phyloP scores from a whole-genome alignment of 2,113 vertebrate genomes.

The Glaucomys volans region DNA sequence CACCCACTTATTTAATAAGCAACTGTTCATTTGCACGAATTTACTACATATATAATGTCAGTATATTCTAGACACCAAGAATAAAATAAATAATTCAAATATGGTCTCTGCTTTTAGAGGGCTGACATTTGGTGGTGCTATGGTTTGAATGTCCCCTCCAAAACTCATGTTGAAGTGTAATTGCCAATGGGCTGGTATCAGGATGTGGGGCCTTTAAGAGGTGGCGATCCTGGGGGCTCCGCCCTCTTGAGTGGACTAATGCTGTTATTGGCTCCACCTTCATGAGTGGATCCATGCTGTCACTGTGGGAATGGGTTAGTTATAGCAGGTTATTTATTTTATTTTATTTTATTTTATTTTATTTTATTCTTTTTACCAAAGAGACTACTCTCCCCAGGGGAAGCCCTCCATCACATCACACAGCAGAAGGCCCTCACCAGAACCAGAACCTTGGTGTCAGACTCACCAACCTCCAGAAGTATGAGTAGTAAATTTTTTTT shows the following conservation, averaged over 20 bases:
- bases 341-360: too few relatives aligned
- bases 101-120: not conserved
- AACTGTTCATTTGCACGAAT: not conserved
- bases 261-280: not conserved
- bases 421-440: not conserved
- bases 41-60: not conserved
- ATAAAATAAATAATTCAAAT: not conserved
- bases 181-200: too few relatives aligned
- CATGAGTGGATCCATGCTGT: not conserved
- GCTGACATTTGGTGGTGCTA: not conserved
- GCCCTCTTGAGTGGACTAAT: not conserved
- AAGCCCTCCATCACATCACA: not conserved
- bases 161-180: not conserved
- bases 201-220: not conserved
- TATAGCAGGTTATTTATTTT: not conserved
- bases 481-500: not conserved
- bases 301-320: not conserved
- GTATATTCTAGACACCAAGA: not conserved
- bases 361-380: not conserved
- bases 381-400: not conserved
- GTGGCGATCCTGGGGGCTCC: not conserved
- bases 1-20: not conserved
- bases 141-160: not conserved
- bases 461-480: not conserved
- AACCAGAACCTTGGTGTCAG: not conserved